These are phyloP conservation scores for Nephrotoma guestfalica DNA, from an alignment of 2,888 invertebrate species.

Conservation along the genomic window DNA sequence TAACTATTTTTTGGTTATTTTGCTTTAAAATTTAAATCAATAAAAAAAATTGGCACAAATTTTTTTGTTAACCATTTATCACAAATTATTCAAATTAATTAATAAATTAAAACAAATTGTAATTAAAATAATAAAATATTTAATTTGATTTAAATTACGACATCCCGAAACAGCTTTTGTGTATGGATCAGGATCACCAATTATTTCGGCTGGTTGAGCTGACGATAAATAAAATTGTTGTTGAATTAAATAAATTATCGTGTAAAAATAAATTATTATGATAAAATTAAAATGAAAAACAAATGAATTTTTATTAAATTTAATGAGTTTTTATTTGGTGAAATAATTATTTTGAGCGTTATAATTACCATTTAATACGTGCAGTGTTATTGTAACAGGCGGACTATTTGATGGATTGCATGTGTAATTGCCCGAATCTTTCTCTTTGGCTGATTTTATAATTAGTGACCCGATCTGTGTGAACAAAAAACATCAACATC, in stretches of 20 bases:
- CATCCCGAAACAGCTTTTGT: neutral
- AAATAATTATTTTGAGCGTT: neutral
- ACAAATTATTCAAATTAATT: neutral
- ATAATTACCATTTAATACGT: constrained; percentile 74
- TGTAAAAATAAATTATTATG: neutral
- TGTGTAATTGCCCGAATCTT: constrained; percentile 64
- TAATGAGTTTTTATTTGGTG: neutral
- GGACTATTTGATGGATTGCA: constrained; percentile 88
- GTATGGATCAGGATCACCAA: neutral
- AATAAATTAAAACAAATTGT: neutral
- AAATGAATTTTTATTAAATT: neutral
- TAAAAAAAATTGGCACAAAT: neutral
- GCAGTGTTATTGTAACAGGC: constrained; percentile 74
- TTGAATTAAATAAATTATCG: neutral
- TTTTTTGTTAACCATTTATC: neutral
- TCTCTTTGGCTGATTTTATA: constrained; percentile 30
- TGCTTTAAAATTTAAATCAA: neutral
- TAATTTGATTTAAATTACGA: neutral
- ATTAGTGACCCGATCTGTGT: constrained; percentile 30
- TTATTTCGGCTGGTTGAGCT: constrained; percentile 2
- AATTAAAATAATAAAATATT: neutral
- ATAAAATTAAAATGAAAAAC: neutral
- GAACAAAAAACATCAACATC: neutral
- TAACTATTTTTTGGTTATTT: neutral
- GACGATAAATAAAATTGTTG: neutral